Percentiles rank a stretch among this genome's conserved stretches.
Conservation (phyloP, 2,113 vertebrate genomes). For the Scopus umbretta region DNA sequence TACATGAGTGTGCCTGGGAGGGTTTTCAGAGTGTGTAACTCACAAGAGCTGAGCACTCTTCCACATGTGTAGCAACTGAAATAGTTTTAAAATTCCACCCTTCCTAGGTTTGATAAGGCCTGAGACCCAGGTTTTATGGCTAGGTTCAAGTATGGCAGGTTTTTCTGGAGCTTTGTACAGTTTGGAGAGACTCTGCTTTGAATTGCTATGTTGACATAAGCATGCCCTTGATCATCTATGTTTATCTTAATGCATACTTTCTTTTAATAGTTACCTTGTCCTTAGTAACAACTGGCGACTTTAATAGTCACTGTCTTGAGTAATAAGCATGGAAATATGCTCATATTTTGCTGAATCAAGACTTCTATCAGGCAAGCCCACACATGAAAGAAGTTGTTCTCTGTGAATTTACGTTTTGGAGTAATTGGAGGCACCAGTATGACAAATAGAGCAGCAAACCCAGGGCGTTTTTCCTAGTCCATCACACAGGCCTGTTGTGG, state of each 20-base stretch:
- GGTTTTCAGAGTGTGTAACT: background rate
- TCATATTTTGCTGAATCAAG: background rate
- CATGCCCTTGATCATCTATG: background rate
- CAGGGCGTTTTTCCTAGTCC: background rate
- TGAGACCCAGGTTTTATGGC: background rate
- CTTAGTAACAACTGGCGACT: background rate
- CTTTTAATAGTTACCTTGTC: background rate
- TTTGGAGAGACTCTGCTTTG: background rate
- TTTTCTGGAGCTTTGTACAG: background rate
- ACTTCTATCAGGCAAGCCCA: background rate
- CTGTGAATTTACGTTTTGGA: background rate
- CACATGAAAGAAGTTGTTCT: background rate
- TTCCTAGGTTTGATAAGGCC: background rate
- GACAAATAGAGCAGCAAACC: background rate
- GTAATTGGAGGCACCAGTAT: background rate
- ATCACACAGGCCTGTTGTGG: background rate
- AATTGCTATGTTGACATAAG: background rate
- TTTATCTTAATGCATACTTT: conserved; percentile 8
- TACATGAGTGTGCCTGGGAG: background rate
- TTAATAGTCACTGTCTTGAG: background rate
- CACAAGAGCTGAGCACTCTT: background rate
- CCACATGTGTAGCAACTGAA: background rate
- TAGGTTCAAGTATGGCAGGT: background rate
- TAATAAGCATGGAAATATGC: background rate
- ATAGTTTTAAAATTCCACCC: background rate